Evolutionary conservation across 2,113 vertebrate genomes (phyloP), one percentile per base, ranked within the genome.

Genomic region (Tychaedon coryphoeus): DNA sequence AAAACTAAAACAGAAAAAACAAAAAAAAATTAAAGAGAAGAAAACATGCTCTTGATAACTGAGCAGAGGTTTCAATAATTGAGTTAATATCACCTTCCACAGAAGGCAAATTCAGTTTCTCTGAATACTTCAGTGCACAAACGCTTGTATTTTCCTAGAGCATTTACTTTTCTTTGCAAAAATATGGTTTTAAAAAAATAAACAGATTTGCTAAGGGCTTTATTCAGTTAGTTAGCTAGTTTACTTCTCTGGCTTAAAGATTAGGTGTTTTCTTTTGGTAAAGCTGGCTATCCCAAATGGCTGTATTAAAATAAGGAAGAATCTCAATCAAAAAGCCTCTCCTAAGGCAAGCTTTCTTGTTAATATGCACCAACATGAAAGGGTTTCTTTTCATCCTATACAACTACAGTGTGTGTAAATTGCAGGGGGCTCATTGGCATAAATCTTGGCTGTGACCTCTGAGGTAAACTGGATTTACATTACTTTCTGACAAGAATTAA

Each of bases 401-500:
- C 97, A 98, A 97, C 98, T 96, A 96, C 97, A 97, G 97, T 97
- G 98, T 98, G 97, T 98, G 98, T 97, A 98, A 98, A 98, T 98
- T 97, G 98, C 97, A 97, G 97, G 98, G 98, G 98, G 97, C 98
- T 98, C 98, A 97, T 97, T 98, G 98, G 98, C 98, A 98, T 98
- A 98, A 98, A 98, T 98, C 98, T 98, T 96, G 96, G 97, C 98
- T 97, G 97, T 97, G 98, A 98, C 98, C 98, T 98, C 98, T 97
- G 98, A 98, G 98, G 98, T 98, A 98, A 98, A 98, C 98, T 98
- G 98, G 98, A 98, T 98, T 98, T 98, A 98, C 98, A 98, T 98
- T 98, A 98, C 98, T 98, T 98, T 98, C 98, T 98, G 98, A 98
- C 98, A 98, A 98, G 98, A 98, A 98, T 98, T 98, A 98, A 98